Evolutionary conservation across 2,797 vertebrate species (phyloP).

Genomic region (Pseudochirops corinnae): DNA sequence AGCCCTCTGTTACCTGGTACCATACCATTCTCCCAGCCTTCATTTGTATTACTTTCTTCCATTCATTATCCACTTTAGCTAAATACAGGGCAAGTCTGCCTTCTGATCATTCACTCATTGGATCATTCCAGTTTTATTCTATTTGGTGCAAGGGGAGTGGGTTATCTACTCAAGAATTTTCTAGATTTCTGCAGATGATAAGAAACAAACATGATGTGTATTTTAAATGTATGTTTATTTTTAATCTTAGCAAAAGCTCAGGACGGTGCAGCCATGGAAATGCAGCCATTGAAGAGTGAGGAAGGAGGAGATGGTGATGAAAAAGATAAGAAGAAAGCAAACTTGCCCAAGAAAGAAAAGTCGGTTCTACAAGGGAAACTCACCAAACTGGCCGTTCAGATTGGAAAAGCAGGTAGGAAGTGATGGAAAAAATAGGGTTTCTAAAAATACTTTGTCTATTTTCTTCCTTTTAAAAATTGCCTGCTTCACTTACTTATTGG

Average conservation of each 20-base stretch:
- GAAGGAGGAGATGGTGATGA: conserved; percentile 93
- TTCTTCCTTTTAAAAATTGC: conserved; percentile 8
- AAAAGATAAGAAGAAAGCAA: conserved; percentile 95
- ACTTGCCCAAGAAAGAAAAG: conserved; percentile 97
- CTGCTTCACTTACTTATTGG: background rate
- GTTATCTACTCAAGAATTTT: background rate
- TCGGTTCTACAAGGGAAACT: conserved; percentile 99
- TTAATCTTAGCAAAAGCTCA: conserved; percentile 93
- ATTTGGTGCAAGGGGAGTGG: background rate
- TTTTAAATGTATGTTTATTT: conserved; percentile 43
- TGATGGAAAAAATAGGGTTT: background rate
- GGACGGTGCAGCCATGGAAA: conserved; percentile 99
- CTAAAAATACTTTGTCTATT: background rate
- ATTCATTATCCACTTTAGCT: background rate
- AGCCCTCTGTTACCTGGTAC: background rate
- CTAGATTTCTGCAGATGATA: background rate
- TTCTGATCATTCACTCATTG: background rate
- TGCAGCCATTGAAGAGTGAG: conserved; percentile 98
- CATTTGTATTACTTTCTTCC: background rate
- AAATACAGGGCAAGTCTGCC: background rate
- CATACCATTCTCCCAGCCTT: background rate
- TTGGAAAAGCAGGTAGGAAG: conserved; percentile 96
- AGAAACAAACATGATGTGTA: conserved; percentile 20
- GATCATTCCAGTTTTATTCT: background rate
- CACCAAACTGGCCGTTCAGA: conserved; percentile 98